Conservation (phyloP, 1,140 invertebrate genomes). For the Hesperophylax magnus region DNA sequence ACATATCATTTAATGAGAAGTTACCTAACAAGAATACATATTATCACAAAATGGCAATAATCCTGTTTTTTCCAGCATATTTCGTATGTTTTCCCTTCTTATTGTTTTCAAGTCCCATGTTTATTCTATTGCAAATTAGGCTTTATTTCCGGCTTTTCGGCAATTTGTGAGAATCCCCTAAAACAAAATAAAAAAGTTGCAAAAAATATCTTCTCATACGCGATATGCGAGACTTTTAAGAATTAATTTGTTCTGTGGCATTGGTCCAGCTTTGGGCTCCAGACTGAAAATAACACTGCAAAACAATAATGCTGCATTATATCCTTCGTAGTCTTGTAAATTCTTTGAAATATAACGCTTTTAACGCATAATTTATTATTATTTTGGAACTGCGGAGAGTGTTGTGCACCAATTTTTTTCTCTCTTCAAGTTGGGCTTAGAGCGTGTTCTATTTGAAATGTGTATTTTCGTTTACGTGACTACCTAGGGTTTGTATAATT, state of each 20-base stretch:
- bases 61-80: no score
- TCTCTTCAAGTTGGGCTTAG: no score
- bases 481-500: no score
- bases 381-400: background rate
- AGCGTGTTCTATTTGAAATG: no score
- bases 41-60: no score
- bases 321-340: conserved; percentile 26
- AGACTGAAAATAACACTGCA: conserved; percentile 35
- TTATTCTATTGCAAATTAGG: background rate
- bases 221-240: conserved; percentile 48
- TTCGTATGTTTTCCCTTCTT: no score
- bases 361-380: background rate
- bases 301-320: conserved; percentile 38
- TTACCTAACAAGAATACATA: no score
- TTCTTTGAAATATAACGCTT: conserved; percentile 23
- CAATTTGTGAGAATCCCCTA: background rate
- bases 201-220: conserved; percentile 30
- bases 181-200: conserved; percentile 14
- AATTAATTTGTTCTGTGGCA: conserved; percentile 52
- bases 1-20: no score
- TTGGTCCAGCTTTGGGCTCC: conserved; percentile 31
- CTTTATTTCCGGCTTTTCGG: conserved; percentile 20
- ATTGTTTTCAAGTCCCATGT: background rate
- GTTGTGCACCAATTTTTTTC: no score
- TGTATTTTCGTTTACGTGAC: no score